Percentiles rank a stretch among this genome's conserved stretches.
phyloP scores from a whole-genome alignment of 1,140 invertebrate species.

The Asbolus verrucosus region DNA sequence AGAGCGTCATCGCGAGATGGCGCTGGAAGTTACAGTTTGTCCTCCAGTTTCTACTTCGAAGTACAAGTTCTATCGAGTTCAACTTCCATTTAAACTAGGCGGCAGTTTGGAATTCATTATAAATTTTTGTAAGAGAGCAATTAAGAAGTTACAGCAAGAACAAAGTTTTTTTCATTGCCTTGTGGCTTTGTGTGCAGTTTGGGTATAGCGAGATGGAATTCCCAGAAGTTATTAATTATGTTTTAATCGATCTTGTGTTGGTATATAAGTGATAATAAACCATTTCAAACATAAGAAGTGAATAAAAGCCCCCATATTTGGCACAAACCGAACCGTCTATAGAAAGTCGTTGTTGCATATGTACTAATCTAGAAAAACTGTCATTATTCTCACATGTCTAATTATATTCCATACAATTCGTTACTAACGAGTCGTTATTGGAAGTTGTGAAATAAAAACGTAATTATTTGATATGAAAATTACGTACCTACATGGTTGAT shows the following conservation, averaged over 20 bases:
- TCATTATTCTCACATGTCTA: constrained; percentile 30
- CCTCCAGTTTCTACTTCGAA: no score
- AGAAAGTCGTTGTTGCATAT: background rate
- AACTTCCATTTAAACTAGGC: no score
- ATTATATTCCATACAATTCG: constrained; percentile 11
- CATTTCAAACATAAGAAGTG: background rate
- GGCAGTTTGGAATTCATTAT: no score
- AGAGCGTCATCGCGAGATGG: no score
- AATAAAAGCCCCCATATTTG: constrained; percentile 23
- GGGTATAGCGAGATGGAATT: no score
- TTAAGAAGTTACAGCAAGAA: no score
- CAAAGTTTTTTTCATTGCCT: no score
- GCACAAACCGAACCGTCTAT: background rate
- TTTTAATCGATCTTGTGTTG: background rate
- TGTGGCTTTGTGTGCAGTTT: no score
- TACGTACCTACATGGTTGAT: constrained; percentile 6
- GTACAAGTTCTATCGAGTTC: no score
- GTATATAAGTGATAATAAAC: constrained; percentile 1
- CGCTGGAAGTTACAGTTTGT: no score
- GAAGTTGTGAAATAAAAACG: constrained; percentile 19
- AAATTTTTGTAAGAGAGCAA: no score
- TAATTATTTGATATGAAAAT: constrained; percentile 29
- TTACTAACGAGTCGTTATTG: background rate
- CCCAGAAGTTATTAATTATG: no score
- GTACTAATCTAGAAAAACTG: constrained; percentile 30